A percentile compares a stretch with the other conserved stretches of the same genome.
phyloP scores from a whole-genome alignment of 2,888 invertebrate species.

The Andrena chrysosceles region DNA sequence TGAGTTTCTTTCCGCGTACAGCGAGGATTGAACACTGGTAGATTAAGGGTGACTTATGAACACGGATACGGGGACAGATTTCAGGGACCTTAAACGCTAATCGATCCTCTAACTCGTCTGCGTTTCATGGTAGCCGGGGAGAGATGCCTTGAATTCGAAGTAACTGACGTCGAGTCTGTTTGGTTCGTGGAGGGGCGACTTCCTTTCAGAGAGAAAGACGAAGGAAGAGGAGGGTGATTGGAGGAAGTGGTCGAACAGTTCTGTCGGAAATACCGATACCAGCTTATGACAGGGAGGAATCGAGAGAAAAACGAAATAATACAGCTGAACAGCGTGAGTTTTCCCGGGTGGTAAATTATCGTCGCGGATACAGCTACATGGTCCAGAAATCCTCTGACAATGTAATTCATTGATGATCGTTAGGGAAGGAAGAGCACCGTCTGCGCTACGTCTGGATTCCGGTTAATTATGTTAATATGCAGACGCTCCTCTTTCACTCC shows the following conservation, averaged over 20 bases:
- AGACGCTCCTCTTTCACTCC: conserved; percentile 20
- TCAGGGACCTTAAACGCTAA: neutral
- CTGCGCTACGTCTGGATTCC: conserved; percentile 48
- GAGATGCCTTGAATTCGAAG: no score
- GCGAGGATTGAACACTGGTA: conserved; percentile 1
- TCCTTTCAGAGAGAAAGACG: neutral
- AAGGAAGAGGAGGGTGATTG: neutral
- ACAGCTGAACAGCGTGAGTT: neutral
- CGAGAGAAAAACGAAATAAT: neutral
- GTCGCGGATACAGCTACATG: no score
- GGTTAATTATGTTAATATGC: conserved; percentile 61
- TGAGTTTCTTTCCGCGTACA: neutral
- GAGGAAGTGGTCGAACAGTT: conserved; percentile 1
- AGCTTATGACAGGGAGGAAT: neutral
- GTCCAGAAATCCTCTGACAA: no score
- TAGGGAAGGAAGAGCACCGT: conserved; percentile 17
- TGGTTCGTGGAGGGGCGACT: neutral
- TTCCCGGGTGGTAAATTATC: no score
- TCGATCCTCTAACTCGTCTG: neutral
- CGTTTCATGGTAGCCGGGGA: neutral
- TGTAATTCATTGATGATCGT: neutral
- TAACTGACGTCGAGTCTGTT: neutral
- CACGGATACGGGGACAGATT: conserved; percentile 13
- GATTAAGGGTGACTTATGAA: conserved; percentile 15
- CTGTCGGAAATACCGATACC: conserved; percentile 4